Conservation (phyloP, 1,140 invertebrate species). For the Ganaspis sp. region DNA sequence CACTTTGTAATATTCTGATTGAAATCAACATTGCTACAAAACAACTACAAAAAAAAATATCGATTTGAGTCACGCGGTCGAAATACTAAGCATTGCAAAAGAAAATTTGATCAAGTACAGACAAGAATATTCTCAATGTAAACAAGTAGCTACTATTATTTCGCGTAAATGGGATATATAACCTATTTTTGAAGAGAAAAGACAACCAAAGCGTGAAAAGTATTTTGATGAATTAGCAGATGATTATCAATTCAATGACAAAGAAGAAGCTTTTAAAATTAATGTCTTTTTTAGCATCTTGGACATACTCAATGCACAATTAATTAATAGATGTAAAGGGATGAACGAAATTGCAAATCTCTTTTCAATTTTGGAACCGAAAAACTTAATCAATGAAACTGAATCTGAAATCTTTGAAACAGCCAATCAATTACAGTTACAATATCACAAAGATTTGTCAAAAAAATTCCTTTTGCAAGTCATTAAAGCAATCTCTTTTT, state of each 20-base stretch:
- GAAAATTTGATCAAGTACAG: slow-evolving; percentile 35
- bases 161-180: slow-evolving; percentile 33
- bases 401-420: not conserved
- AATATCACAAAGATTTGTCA: not conserved
- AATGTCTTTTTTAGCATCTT: not conserved
- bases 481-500: not conserved
- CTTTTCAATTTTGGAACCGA: not conserved
- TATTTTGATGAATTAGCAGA: slow-evolving; percentile 38
- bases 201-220: slow-evolving; percentile 32
- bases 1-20: slow-evolving; percentile 16
- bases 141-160: slow-evolving; percentile 29
- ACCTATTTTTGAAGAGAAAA: slow-evolving; percentile 36
- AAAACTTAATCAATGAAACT: not conserved
- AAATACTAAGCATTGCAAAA: slow-evolving; percentile 22
- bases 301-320: not conserved
- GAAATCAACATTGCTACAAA: slow-evolving; percentile 33
- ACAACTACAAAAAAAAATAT: slow-evolving; percentile 21
- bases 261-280: not conserved
- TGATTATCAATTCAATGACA: slow-evolving; percentile 9
- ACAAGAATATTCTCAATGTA: slow-evolving; percentile 31
- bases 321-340: not conserved
- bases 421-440: not conserved
- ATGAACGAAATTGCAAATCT: not conserved
- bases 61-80: slow-evolving; percentile 32
- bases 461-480: not conserved